phyloP scores from a whole-genome alignment of 2,888 invertebrate species.

The Drosophila subquinaria region DNA sequence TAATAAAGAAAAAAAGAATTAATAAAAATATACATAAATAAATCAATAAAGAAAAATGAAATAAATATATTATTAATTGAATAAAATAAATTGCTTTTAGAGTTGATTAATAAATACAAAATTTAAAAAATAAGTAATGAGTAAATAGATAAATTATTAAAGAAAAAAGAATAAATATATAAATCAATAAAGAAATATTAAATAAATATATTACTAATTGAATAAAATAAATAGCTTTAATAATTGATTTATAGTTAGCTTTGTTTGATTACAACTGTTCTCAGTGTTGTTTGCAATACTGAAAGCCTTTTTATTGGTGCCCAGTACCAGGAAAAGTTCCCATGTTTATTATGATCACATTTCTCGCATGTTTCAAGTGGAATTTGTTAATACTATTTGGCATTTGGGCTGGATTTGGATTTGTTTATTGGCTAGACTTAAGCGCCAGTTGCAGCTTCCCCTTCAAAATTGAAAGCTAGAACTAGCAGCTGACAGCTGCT shows the following conservation, averaged over 20 bases:
- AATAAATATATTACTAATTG: too few relatives aligned
- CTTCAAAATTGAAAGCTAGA: not conserved
- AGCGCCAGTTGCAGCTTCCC: constrained; percentile 25
- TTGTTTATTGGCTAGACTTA: constrained; percentile 6
- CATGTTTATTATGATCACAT: constrained; percentile 9
- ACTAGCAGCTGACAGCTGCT: constrained; percentile 53
- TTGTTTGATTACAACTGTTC: not conserved
- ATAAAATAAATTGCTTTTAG: too few relatives aligned
- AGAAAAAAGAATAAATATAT: too few relatives aligned
- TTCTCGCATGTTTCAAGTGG: constrained; percentile 25
- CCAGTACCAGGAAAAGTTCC: not conserved
- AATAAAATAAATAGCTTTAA: too few relatives aligned
- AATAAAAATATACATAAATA: too few relatives aligned
- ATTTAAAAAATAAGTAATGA: too few relatives aligned
- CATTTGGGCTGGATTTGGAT: not conserved
- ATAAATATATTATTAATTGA: too few relatives aligned
- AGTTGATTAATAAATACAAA: too few relatives aligned
- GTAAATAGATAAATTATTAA: too few relatives aligned
- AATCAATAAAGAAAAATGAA: too few relatives aligned
- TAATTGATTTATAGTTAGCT: not conserved
- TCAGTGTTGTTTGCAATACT: not conserved
- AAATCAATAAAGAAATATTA: too few relatives aligned
- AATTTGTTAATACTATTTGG: constrained; percentile 18
- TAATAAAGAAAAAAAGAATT: too few relatives aligned
- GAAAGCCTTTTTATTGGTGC: not conserved